Evolutionary conservation across 2,888 invertebrate species (phyloP).

Genomic region (Patella pellucida): DNA sequence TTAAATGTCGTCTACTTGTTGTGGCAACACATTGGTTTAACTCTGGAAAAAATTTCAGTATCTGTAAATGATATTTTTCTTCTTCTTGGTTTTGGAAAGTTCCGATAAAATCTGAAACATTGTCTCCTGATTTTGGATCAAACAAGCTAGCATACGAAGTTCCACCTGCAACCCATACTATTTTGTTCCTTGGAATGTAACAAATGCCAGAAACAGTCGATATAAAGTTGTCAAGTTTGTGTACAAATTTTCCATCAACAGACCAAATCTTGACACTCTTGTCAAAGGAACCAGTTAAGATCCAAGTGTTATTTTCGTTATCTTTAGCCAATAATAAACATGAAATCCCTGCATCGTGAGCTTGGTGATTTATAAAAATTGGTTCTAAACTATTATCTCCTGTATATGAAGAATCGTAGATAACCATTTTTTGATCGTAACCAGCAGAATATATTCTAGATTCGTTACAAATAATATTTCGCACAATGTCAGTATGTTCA

Average conservation of each 20-base stretch:
- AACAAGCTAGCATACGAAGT: conserved; percentile 65
- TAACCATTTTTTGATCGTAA: conserved; percentile 68
- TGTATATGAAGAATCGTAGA: conserved; percentile 70
- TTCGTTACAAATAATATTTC: conserved; percentile 67
- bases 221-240: conserved; percentile 65
- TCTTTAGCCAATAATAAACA: conserved; percentile 67
- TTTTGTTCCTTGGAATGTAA: conserved; percentile 69
- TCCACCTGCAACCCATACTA: conserved; percentile 70
- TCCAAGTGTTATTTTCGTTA: conserved; percentile 69
- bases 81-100: conserved; percentile 67
- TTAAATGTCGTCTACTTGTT: conserved; percentile 66
- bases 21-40: conserved; percentile 66
- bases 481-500: conserved; percentile 69
- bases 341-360: conserved; percentile 70
- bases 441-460: conserved; percentile 69
- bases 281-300: conserved; percentile 70
- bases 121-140: conserved; percentile 71
- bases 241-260: conserved; percentile 68
- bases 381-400: conserved; percentile 63
- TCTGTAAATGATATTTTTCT: conserved; percentile 66
- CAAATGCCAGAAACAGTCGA: conserved; percentile 66
- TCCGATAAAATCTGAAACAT: conserved; percentile 70
- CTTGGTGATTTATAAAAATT: conserved; percentile 57
- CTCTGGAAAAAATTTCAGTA: conserved; percentile 67
- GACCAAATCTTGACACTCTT: conserved; percentile 71